These are phyloP conservation scores for Tapirus terrestris DNA, from an alignment of 2,113 vertebrate species.

Conservation along the genomic window DNA sequence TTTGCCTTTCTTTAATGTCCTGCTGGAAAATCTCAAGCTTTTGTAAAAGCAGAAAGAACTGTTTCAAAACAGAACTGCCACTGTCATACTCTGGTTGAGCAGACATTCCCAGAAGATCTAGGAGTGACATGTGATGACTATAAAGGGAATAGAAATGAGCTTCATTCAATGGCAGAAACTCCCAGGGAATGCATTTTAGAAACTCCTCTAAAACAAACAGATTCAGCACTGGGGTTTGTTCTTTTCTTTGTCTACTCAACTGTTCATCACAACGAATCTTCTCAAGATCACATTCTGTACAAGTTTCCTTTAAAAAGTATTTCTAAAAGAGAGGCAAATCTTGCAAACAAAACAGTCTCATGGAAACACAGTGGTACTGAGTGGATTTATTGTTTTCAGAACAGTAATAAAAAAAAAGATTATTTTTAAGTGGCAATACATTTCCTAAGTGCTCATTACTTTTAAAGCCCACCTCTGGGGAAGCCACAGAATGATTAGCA, in stretches of 20 bases:
- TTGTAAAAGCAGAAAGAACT: background rate
- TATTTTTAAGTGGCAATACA: background rate
- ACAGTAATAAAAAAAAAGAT: background rate
- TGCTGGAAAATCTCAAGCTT: background rate
- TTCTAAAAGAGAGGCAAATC: conserved; percentile 33
- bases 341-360: background rate
- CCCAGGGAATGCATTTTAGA: conserved; percentile 52
- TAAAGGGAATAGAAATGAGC: conserved; percentile 57
- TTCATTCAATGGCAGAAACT: conserved; percentile 47
- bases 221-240: conserved; percentile 13
- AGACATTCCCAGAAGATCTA: conserved; percentile 52
- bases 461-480: conserved; percentile 21
- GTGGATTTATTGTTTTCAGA: background rate
- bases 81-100: conserved; percentile 20
- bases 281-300: background rate
- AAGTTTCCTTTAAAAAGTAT: background rate
- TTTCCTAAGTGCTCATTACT: conserved; percentile 52
- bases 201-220: conserved; percentile 66
- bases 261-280: conserved; percentile 40
- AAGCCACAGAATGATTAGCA: background rate
- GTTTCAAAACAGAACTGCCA: conserved; percentile 19
- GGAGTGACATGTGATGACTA: conserved; percentile 57
- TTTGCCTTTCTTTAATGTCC: background rate
- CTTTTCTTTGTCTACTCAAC: conserved; percentile 33
- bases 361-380: background rate